phyloP scores from a whole-genome alignment of 2,888 invertebrate genomes.

The Leucophenga maculata region DNA sequence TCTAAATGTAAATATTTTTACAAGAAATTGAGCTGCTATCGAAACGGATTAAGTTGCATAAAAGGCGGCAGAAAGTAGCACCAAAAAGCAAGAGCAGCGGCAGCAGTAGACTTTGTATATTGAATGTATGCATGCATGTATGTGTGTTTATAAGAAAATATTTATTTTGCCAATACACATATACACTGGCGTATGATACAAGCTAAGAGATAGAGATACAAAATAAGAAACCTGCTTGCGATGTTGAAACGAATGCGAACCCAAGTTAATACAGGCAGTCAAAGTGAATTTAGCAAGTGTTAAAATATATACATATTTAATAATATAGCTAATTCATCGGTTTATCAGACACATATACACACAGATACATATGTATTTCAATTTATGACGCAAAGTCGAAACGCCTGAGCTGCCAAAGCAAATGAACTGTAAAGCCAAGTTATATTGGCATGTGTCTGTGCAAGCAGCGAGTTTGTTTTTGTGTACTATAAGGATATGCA shows the following conservation, averaged over 20 bases:
- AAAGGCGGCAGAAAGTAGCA: conserved; percentile 7
- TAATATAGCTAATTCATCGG: conserved; percentile 10
- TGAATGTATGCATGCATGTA: not conserved
- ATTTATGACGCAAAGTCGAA: not conserved
- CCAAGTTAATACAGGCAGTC: not conserved
- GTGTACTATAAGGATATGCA: no score
- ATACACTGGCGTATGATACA: no score
- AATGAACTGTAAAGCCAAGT: not conserved
- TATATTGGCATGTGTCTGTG: no score
- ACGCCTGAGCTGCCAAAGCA: not conserved
- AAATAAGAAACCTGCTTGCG: not conserved
- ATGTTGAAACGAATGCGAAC: not conserved
- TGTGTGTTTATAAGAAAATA: not conserved
- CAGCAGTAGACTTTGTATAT: not conserved
- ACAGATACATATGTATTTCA: not conserved
- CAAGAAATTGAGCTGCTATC: conserved; percentile 50
- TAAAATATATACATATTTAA: not conserved
- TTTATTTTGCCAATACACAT: conserved; percentile 1
- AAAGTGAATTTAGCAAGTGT: conserved; percentile 20
- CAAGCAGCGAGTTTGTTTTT: no score
- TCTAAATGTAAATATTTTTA: conserved; percentile 44
- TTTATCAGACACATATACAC: not conserved
- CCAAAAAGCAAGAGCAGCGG: not conserved
- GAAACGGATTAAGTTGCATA: conserved; percentile 49
- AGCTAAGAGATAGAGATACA: not conserved